Base-by-base conservation (phyloP, 2,113 vertebrate genomes). In the Electrona antarctica region DNA sequence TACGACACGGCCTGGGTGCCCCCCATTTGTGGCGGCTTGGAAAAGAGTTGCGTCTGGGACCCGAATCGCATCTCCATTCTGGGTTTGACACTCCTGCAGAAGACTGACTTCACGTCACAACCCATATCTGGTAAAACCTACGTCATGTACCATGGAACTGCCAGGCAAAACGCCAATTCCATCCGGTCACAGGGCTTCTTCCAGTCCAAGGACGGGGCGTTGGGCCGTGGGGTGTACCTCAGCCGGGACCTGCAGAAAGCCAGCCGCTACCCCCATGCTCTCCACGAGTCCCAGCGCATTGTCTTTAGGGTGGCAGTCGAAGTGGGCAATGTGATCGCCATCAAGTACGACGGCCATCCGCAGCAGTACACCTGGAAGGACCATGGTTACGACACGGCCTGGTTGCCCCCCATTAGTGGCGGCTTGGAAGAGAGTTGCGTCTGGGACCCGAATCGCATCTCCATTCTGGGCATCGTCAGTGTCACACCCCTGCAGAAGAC, bases 101-200 rank as follows among this genome's bases (percentile, higher is more conserved):
- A n/a, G 63, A 3, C 1, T n/a, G n/a, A n/a, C n/a, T n/a, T n/a
- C n/a, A n/a, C 0, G 0, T 0, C 5, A 0, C 6, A 8, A 0
- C 85, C 88, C 0, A 0, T 0, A 0, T 0, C 41, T 0, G 1
- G 0, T 0, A 10, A 0, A 6, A 68, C 0, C 1, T 93, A 91
- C 14, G 1, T 83, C 45, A 93, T 94, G 91, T 93, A 91, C 71
- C 92, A 93, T 7, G 93, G 93, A 12, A 93, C 93, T 62, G 81
- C 61, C 46, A 55, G 3, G 0, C 0, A 0, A 0, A 29, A 0
- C 0, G 87, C 83, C 12, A 0, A 7, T 0, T 0, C 1, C 5
- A 93, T 93, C 63, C 0, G 0, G 7, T 0, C 0, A 0, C 0
- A 0, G 0, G 89, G 92, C 0, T 92, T 94, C 47, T 0, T 0